Evolutionary conservation across 2,888 invertebrate genomes (phyloP).

Genomic region (Lasioglossum leucozonium): DNA sequence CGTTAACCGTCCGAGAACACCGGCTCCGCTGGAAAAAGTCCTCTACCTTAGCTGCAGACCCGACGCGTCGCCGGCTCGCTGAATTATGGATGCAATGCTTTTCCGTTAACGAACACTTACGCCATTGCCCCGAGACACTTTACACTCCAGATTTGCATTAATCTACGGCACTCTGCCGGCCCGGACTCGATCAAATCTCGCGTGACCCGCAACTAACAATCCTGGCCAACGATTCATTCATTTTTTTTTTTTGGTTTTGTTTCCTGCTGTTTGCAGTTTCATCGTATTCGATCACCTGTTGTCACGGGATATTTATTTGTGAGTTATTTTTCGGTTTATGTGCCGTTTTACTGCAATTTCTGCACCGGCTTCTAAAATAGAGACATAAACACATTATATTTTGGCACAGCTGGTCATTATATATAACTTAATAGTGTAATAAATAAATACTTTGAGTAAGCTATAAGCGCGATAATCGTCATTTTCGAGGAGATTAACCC

Average conservation of each 20-base stretch:
- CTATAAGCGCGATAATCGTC: neutral
- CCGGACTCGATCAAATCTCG: neutral
- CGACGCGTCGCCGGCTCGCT: slow-evolving; percentile 11
- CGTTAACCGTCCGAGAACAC: slow-evolving; percentile 21
- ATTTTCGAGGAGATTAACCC: neutral
- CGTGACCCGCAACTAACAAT: neutral
- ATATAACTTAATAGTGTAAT: neutral
- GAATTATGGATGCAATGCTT: slow-evolving; percentile 42
- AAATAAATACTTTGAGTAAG: neutral
- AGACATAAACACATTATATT: neutral
- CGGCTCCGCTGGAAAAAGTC: neutral
- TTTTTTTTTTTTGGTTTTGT: neutral
- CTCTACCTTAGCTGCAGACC: neutral
- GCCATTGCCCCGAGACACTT: neutral
- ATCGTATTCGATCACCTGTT: neutral
- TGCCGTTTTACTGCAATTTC: neutral
- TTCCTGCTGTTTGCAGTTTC: neutral
- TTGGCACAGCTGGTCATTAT: neutral
- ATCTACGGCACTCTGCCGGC: neutral
- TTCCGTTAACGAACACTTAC: slow-evolving; percentile 37
- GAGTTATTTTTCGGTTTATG: neutral
- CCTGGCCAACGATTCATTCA: neutral
- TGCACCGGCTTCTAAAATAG: neutral
- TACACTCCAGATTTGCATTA: slow-evolving; percentile 21
- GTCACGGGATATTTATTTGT: neutral